Base-by-base conservation (phyloP, 2,113 vertebrate genomes). In the Catharus minimus region DNA sequence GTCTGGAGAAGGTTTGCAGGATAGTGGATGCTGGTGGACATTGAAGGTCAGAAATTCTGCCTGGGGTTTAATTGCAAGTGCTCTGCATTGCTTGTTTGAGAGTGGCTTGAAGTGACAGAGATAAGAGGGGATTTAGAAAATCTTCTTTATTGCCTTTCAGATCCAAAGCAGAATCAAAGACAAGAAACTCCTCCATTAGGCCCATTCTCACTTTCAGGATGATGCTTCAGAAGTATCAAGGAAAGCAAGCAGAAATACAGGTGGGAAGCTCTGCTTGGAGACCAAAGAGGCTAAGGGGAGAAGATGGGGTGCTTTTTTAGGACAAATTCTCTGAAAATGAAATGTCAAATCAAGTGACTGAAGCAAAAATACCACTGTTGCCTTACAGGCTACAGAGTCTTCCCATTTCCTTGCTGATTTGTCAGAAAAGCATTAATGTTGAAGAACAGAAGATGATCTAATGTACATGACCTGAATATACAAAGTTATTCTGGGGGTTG, bases 281-380 rank as follows among this genome's bases (percentile, higher is more conserved):
- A 82, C 39, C 79, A 82, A 88, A 52, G 21, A 88, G 78, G 69
- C 53, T 43, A 61, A 67, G 43, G 30, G 65, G 33, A 92, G 32
- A 36, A 91, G 39, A 15, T 21, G 22, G 43, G 21, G 15, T 62
- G 60, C 7, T 69, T 92, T 85, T 82, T 91, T 55, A 4, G 3
- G 77, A 62, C 62, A 62, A 9, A 68, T 18, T 46, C 5, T 84
- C 61, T 39, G 33, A 72, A 84, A 94, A 83, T 61, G 32, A 94
- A 90, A 93, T 84, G 77, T 90, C 92, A 95, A 73, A 86, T 89
- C 69, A 93, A 86, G 55, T 89, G 92, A 79, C 74, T 92, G 83
- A 93, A 93, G 92, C 88, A 95, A 90, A 96, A 96, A 94, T 84
- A 92, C 69, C 86, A 93, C 38, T 73, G 33, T 10, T 92, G 74